These are phyloP conservation scores for Dyspetes luteomarginatus DNA, from an alignment of 2,888 invertebrate species.

Conservation along the genomic window DNA sequence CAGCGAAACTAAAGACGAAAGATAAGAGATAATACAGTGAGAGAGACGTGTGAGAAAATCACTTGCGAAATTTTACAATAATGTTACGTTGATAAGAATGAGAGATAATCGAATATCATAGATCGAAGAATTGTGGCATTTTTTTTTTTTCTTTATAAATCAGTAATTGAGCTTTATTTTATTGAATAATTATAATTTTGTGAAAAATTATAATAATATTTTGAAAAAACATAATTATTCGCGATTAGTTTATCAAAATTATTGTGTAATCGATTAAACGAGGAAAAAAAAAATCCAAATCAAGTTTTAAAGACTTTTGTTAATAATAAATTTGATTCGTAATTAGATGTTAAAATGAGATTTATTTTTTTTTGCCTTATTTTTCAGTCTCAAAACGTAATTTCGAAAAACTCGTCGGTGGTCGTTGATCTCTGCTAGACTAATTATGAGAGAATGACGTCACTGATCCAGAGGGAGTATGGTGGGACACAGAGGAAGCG, in stretches of 20 bases:
- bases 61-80: neutral
- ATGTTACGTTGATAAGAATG: neutral
- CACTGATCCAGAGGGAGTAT: slow-evolving; percentile 77
- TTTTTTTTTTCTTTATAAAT: too few relatives aligned
- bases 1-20: slow-evolving; percentile 45
- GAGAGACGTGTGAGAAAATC: slow-evolving; percentile 33
- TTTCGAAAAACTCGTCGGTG: slow-evolving; percentile 24
- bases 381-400: slow-evolving; percentile 6
- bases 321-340: neutral
- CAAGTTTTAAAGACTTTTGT: too few relatives aligned
- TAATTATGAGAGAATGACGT: slow-evolving; percentile 79
- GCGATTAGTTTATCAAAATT: too few relatives aligned
- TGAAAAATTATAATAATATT: too few relatives aligned
- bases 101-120: neutral
- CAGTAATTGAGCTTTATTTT: too few relatives aligned
- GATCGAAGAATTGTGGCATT: too few relatives aligned
- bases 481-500: slow-evolving; percentile 77
- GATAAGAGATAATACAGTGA: neutral
- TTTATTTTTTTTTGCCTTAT: neutral
- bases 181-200: too few relatives aligned
- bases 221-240: too few relatives aligned
- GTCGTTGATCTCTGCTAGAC: slow-evolving; percentile 64
- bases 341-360: neutral
- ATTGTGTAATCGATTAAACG: too few relatives aligned
- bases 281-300: too few relatives aligned